Conservation (phyloP, 2,113 vertebrate species). For the Festucalex cinctus region DNA sequence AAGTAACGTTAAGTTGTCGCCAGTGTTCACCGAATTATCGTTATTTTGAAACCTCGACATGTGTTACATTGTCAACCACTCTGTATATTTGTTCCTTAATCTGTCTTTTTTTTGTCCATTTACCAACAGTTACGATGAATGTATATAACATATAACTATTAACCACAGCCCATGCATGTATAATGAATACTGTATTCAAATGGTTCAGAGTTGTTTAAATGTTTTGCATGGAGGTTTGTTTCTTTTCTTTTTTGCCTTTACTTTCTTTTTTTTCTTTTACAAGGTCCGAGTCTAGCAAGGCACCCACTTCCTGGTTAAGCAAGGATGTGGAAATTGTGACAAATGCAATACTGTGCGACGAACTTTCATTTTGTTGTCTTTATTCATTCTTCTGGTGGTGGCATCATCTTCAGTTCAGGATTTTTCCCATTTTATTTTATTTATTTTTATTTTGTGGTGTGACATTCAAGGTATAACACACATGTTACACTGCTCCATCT, state of each 20-base stretch:
- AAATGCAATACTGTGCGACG: not conserved
- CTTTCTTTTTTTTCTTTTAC: not conserved
- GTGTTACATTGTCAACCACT: not conserved
- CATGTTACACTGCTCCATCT: too few relatives aligned
- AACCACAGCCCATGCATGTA: too few relatives aligned
- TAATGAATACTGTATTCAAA: not conserved
- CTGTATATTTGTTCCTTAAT: not conserved
- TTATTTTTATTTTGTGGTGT: too few relatives aligned
- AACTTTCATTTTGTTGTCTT: not conserved
- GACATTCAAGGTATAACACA: too few relatives aligned
- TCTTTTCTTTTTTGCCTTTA: too few relatives aligned
- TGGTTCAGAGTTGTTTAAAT: not conserved
- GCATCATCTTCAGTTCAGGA: too few relatives aligned
- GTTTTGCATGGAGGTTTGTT: not conserved
- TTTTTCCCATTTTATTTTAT: too few relatives aligned
- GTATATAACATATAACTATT: not conserved
- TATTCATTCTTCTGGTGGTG: too few relatives aligned
- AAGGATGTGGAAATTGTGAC: not conserved
- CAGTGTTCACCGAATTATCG: not conserved
- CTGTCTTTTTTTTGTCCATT: not conserved
- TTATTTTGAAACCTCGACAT: not conserved
- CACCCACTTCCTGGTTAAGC: not conserved
- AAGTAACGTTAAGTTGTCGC: conserved; percentile 31
- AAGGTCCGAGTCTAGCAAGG: not conserved
- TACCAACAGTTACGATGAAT: not conserved